phyloP scores from a whole-genome alignment of 2,888 invertebrate genomes.

The Microplitis manilae region DNA sequence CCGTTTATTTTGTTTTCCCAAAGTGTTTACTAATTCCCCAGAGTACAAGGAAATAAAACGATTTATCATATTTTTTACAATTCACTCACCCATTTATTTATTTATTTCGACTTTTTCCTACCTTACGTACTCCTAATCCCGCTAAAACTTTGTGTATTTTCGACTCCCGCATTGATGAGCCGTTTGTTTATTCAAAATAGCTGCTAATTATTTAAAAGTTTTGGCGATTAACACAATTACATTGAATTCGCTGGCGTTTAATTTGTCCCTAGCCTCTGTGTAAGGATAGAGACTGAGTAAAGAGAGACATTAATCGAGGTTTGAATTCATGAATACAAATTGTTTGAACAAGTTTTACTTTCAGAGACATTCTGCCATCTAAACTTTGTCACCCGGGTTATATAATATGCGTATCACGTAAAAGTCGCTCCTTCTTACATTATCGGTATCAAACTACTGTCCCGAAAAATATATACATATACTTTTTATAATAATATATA shows the following conservation, averaged over 20 bases:
- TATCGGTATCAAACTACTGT: conserved; percentile 11
- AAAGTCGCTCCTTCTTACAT: conserved; percentile 31
- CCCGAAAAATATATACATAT: too few species aligned
- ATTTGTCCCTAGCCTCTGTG: conserved; percentile 7
- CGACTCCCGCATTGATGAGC: background rate
- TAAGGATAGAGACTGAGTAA: conserved; percentile 3
- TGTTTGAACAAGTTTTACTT: conserved; percentile 50
- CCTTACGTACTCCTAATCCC: background rate
- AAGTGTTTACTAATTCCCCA: background rate
- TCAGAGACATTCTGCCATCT: conserved; percentile 25
- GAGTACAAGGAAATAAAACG: background rate
- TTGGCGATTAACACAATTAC: conserved; percentile 17
- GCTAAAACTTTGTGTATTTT: too few species aligned
- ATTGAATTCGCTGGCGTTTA: conserved; percentile 15
- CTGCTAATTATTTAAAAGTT: conserved; percentile 10
- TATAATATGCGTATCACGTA: conserved; percentile 32
- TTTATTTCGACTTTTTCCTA: background rate
- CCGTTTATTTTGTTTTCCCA: background rate
- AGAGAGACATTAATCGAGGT: conserved; percentile 40
- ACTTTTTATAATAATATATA: background rate
- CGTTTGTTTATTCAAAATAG: background rate
- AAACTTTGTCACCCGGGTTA: conserved; percentile 49
- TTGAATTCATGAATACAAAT: conserved; percentile 64
- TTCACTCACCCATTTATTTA: background rate
- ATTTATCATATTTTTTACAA: background rate